Conservation (phyloP, 2,888 invertebrate genomes). For the Pyrrhia umbra region DNA sequence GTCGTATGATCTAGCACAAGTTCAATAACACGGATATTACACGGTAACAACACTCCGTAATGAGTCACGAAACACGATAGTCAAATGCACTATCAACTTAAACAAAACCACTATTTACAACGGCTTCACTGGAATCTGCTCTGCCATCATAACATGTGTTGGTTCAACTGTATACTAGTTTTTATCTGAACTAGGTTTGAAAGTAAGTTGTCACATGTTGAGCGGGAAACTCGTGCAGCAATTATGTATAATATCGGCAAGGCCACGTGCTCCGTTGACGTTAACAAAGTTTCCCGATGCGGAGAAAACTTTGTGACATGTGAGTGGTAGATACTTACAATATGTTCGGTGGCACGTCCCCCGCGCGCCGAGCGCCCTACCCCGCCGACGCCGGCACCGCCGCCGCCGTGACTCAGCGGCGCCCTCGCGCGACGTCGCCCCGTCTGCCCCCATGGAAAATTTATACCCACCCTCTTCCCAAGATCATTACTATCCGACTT, state of each 20-base stretch:
- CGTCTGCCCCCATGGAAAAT: conserved; percentile 90
- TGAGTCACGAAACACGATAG: conserved; percentile 46
- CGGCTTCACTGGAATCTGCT: conserved; percentile 16
- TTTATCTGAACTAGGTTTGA: conserved; percentile 43
- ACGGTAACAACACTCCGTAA: conserved; percentile 41
- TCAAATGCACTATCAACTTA: conserved; percentile 41
- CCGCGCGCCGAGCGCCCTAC: conserved; percentile 61
- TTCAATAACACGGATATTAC: conserved; percentile 57
- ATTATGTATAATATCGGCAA: conserved; percentile 85
- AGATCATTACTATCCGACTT: conserved; percentile 80
- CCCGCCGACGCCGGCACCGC: conserved; percentile 73
- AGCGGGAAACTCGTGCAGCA: conserved; percentile 75
- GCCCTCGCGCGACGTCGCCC: conserved; percentile 89
- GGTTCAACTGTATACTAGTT: conserved; percentile 31
- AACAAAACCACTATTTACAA: conserved; percentile 24
- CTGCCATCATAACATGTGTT: conserved; percentile 1
- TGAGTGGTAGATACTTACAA: conserved; percentile 89
- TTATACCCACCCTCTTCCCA: conserved; percentile 89
- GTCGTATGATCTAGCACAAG: conserved; percentile 51
- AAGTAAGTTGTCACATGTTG: conserved; percentile 70
- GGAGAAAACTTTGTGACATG: conserved; percentile 90
- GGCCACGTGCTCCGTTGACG: conserved; percentile 90
- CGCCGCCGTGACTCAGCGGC: conserved; percentile 88
- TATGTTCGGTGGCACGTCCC: conserved; percentile 79
- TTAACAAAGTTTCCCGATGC: conserved; percentile 90